Evolutionary conservation across 2,113 vertebrate species (phyloP).

Genomic region (Xiphias gladius): DNA sequence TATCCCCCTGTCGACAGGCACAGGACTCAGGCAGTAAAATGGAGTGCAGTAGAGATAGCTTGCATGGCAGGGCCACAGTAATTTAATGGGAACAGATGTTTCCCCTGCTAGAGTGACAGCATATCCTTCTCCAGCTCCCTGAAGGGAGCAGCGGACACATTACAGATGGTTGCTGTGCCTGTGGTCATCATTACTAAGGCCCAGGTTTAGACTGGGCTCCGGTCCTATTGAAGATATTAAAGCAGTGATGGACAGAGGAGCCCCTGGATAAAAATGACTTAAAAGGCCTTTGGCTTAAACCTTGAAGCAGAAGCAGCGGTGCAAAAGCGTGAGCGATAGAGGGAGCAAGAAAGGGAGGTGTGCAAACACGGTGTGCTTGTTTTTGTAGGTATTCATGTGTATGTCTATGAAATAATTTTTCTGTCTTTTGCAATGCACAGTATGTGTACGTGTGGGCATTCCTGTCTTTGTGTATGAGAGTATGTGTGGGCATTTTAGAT

Average conservation of each 20-base stretch:
- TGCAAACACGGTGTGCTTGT: slow-evolving; percentile 12
- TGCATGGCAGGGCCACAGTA: slow-evolving; percentile 72
- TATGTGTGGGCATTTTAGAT: slow-evolving; percentile 45
- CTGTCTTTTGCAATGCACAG: slow-evolving; percentile 13
- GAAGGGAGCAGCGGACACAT: slow-evolving; percentile 67
- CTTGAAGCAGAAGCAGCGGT: slow-evolving; percentile 45
- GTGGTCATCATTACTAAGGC: slow-evolving; percentile 74
- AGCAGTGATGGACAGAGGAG: slow-evolving; percentile 52
- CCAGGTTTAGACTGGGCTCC: slow-evolving; percentile 55
- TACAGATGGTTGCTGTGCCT: slow-evolving; percentile 76
- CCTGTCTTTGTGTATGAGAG: slow-evolving; percentile 37
- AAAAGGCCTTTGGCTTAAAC: slow-evolving; percentile 45
- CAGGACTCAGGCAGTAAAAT: slow-evolving; percentile 67
- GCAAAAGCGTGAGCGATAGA: slow-evolving; percentile 14
- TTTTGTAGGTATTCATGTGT: slow-evolving; percentile 18
- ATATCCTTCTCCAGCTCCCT: slow-evolving; percentile 77
- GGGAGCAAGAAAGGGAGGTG: neutral
- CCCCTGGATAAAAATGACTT: slow-evolving; percentile 39
- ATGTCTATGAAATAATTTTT: slow-evolving; percentile 29
- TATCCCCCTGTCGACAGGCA: slow-evolving; percentile 75
- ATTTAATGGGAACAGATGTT: slow-evolving; percentile 84
- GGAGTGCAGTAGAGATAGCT: slow-evolving; percentile 75
- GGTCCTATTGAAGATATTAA: slow-evolving; percentile 46
- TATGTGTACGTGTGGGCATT: slow-evolving; percentile 13
- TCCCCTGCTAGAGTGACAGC: slow-evolving; percentile 78